Base-by-base conservation (phyloP, 2,888 invertebrate genomes). In the Netelia melanura region DNA sequence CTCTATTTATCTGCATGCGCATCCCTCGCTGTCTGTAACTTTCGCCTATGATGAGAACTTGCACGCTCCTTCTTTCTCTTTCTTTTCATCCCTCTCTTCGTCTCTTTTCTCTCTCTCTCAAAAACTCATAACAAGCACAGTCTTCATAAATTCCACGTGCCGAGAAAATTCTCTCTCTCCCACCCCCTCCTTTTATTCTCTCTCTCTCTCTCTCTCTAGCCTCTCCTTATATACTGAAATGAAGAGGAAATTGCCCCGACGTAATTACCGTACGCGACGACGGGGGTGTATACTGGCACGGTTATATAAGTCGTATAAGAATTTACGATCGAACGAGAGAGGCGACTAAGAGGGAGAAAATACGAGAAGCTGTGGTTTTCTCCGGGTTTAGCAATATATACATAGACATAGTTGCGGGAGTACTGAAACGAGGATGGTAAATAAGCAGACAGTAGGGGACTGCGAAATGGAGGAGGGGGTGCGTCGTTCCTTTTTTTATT, bases 231-330 rank as follows among this genome's bases (percentile, higher is more conserved):
- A 61, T 81, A 58, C 70, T 67, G 62, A 79, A 81, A 85, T 75
- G 78, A 83, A 81, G 78, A 77, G 83, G 83, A 86, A 81, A 85
- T 86, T 83, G 81, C 85, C 56, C 67, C 75, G 67, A 65, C 79
- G 81, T 83, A 85, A 86, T 86, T 86, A 86, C 76, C 78, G 86
- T 81, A 70, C 72, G 75, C 78, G 79, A 80, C 82, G 76, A 81
- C 67, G 72, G 65, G 58, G 77, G 5, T 21, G 38, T 70, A 70
- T 80, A 80, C 67, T 30, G 54, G 64, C 64, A 56, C 44, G 64
- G 76, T 54, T 67, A 68, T 84, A 84, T 75, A 82, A 81, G 85
- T 85, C 82, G 85, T 77, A 80, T 62, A 78, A 80, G 77, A 74
- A 86, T 86, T 86, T 86, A 86, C 86, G 84, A 86, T 81, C 80